Base-by-base conservation (phyloP, 1,140 invertebrate genomes). In the Drosophila tristis region DNA sequence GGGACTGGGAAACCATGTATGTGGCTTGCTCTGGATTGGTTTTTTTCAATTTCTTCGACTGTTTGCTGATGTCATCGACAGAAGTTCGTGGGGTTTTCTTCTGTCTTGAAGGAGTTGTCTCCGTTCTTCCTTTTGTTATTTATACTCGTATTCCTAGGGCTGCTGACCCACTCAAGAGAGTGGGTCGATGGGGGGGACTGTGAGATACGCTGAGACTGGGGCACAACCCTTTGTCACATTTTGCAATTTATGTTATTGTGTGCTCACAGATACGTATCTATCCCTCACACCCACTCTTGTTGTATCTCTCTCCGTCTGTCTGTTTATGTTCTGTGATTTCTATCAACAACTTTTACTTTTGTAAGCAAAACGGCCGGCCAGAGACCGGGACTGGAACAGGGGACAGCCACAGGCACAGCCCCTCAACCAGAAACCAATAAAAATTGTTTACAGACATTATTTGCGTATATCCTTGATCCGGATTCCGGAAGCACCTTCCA, bases 401-500 rank as follows among this genome's bases (percentile, higher is more conserved):
- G 35, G 4, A 11, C 9, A 39, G 35, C 3, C 35, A 39, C 9
- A 39, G 26, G 26, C 26, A 5, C 26, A 9, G 0, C 57, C 53
- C 57, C 65, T 76, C 66, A 59, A 71, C 75, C 78, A 73, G 78
- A 79, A 90, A 90, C 82, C 89, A 91, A 90, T 90, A 91, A 90
- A 90, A 90, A 90, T 91, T 91, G 89, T 90, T 90, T 90, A 90
- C 84, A 89, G 59, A 91, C 78, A 74, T 82, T 90, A 89, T 91
- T 90, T 84, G 78, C 76, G 51, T 75, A 71, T 53, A 76, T 82
- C 79, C 79, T 82, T 79, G 70, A 61, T 48, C 55, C 72, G 29
- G 39, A 42, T n/a, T 68, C 51, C 65, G 78, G 82, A 84, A 89
- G 82, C 87, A 90, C 87, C 87, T 90, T 90, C 75, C 84, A 80